Base-by-base conservation (phyloP, 2,888 invertebrate species). In the Adineta ricciae region DNA sequence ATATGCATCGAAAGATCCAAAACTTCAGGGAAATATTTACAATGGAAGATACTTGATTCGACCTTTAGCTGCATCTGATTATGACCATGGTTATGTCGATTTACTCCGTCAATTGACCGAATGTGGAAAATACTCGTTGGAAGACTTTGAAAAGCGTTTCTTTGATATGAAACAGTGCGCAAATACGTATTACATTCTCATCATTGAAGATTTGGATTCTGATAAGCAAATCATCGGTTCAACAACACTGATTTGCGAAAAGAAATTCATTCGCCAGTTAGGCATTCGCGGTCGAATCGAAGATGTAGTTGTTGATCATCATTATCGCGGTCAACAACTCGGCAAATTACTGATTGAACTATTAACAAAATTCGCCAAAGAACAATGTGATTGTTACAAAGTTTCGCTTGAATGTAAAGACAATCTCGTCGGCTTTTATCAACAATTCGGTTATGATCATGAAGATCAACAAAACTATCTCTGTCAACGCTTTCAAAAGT, bases 381-480 rank as follows among this genome's bases (percentile, higher is more conserved):
- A 19, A 2, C 36, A 41, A 41, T 52, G 84, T 56, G 83, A 82
- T 49, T 84, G 86, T 56, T 86, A 86, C 27, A 86, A 86, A 84
- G 49, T 86, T 27, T 78, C 73, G 32, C 64, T 86, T 46, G 86
- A 86, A 64, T 86, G 86, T 49, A 86, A 85, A 52, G 85, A 85
- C 46, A 52, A 72, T 49, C 50, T 85, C 11, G 38, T 24, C 24
- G 72, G 72, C n/a, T 83, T 83, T 36, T 83, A 85, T 54, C 50
- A 73, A 85, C 72, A 83, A 41, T 85, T 85, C 32, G 83, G 78
- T 64, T 85, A 83, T 72, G 21, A n/a, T 27, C 36, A 83, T 27
- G 85, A 85, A 41, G 56, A 85, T n/a, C 49, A 72, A 52, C 85
- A 85, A 72, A 85, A 85, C 72, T 85, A 85, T 85, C 27, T 85